A percentile compares a stretch with the other conserved stretches of the same genome.
Conservation (phyloP, 1,140 invertebrate genomes). For the Pogonomyrmex barbatus region DNA sequence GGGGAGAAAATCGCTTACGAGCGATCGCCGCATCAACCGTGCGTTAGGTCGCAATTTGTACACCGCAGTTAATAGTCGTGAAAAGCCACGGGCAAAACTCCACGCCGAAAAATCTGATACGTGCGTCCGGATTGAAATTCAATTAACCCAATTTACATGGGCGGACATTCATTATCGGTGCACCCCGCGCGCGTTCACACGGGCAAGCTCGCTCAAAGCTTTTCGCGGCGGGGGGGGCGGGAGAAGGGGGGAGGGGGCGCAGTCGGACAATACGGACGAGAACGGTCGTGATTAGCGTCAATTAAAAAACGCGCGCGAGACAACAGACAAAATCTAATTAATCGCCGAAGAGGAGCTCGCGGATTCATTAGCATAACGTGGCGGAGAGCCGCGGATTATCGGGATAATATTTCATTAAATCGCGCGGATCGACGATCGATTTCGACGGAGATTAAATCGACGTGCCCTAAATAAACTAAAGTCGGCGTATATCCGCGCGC, state of each 20-base stretch:
- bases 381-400: neutral
- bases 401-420: conserved; percentile 36
- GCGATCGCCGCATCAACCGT: neutral
- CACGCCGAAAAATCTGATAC: conserved; percentile 31
- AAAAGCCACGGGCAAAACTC: conserved; percentile 51
- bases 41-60: conserved; percentile 30
- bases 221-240: neutral
- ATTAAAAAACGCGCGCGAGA: conserved; percentile 65
- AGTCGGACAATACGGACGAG: conserved; percentile 34
- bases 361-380: conserved; percentile 63
- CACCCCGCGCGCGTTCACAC: neutral
- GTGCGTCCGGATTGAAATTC: conserved; percentile 22
- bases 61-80: conserved; percentile 40
- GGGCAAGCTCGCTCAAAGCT: conserved; percentile 9
- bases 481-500: conserved; percentile 22
- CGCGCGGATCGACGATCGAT: conserved; percentile 51
- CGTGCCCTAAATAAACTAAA: conserved; percentile 36
- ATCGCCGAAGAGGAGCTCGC: conserved; percentile 63
- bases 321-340: conserved; percentile 64
- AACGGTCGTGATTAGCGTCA: conserved; percentile 32
- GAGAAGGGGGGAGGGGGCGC: neutral
- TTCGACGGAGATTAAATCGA: conserved; percentile 47
- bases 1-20: neutral
- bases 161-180: conserved; percentile 63
- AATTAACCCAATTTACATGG: conserved; percentile 63